Evolutionary conservation across 2,113 vertebrate species (phyloP), one percentile per base, ranked within the genome.

Genomic region (Cavia aperea): DNA sequence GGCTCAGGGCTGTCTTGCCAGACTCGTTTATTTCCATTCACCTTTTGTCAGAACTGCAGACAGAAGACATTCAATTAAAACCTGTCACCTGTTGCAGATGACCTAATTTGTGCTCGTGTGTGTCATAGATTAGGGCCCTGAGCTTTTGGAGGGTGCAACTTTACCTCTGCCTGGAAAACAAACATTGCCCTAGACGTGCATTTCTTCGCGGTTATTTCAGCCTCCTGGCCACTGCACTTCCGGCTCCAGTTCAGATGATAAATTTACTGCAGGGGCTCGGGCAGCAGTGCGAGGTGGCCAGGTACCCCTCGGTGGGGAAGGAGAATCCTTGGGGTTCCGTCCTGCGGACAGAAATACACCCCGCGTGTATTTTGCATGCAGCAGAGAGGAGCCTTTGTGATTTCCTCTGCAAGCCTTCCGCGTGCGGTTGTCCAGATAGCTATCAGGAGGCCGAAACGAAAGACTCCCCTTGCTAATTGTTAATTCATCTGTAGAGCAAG

Each of bases 1-100:
- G 94, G 97, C 98, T 98, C 97, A 97, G 97, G 97, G 98, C 98
- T 97, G 97, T 97, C 97, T 98, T 97, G 97, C 97, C 97, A 97
- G 97, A 97, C 97, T 98, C 98, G 98, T 98, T 98, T 98, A 97
- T 98, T 98, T 97, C 97, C 94, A 96, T 98, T 98, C 97, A 97
- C 97, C 98, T 98, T 98, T 98, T 98, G 97, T 98, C 98, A 98
- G 97, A 97, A 97, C 96, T 97, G 97, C 97, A 98, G 97, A 97
- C 97, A 97, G 98, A 97, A 98, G 98, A 97, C 98, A 97, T 98
- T 98, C 97, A 98, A 98, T 98, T 98, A 98, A 97, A 97, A 97
- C 95, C 83, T 97, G 97, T 98, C 97, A 98, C 97, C 96, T 98
- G 97, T 98, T 98, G 98, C 96, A 0, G 96, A 92, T 97, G 97